Percentiles rank a stretch among this genome's conserved stretches.
These are phyloP conservation scores for Callopanchax toddi DNA, from an alignment of 2,113 vertebrate species.

Conservation along the genomic window DNA sequence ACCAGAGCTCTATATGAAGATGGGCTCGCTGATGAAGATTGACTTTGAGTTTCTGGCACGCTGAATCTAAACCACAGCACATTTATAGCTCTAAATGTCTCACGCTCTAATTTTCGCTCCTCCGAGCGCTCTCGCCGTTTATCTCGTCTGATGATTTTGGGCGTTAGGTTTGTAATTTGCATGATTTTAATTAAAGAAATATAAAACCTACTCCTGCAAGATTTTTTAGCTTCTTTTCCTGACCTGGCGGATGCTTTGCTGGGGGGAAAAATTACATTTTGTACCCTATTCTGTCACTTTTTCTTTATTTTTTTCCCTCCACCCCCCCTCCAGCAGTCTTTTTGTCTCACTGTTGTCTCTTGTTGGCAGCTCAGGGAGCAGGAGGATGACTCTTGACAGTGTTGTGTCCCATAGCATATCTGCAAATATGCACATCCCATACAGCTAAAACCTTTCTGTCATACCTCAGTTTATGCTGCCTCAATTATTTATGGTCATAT, in stretches of 20 bases:
- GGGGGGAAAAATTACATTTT: slow-evolving; percentile 11
- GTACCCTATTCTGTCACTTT: slow-evolving; percentile 23
- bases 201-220: not conserved
- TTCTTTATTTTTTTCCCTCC: slow-evolving; percentile 7
- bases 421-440: slow-evolving; percentile 1
- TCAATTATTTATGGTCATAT: not conserved
- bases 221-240: not conserved
- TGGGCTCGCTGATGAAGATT: slow-evolving; percentile 50
- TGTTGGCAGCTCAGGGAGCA: slow-evolving; percentile 35
- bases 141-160: slow-evolving; percentile 42
- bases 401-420: slow-evolving; percentile 1
- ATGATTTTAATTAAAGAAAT: slow-evolving; percentile 38
- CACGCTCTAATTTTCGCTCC: slow-evolving; percentile 20
- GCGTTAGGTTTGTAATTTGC: slow-evolving; percentile 40
- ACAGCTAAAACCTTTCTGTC: slow-evolving; percentile 8
- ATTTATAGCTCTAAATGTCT: slow-evolving; percentile 41
- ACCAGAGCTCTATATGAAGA: slow-evolving; percentile 27
- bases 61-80: slow-evolving; percentile 34
- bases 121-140: not conserved
- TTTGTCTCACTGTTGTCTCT: slow-evolving; percentile 23
- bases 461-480: slow-evolving; percentile 10
- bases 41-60: slow-evolving; percentile 42
- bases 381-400: slow-evolving; percentile 26
- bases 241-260: not conserved
- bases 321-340: slow-evolving; percentile 2